These are phyloP conservation scores for Bryconaethiops microstoma DNA, from an alignment of 2,797 vertebrate species.

Conservation along the genomic window DNA sequence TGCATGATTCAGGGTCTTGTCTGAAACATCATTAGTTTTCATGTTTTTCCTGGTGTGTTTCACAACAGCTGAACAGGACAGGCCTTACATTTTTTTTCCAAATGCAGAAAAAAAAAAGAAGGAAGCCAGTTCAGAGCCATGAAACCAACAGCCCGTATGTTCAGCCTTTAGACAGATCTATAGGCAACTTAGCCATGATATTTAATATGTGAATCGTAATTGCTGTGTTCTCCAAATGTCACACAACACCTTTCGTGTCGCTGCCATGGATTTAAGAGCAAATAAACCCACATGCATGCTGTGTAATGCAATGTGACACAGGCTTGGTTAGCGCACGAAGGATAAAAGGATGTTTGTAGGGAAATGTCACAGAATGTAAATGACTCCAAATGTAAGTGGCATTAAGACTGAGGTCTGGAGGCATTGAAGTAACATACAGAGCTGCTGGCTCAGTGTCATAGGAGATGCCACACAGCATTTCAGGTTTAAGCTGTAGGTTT, in stretches of 20 bases:
- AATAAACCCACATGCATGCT: constrained; percentile 2
- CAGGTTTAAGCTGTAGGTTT: constrained; percentile 5
- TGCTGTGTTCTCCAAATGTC: constrained; percentile 30
- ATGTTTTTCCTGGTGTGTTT: constrained; percentile 24
- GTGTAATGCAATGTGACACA: constrained; percentile 8
- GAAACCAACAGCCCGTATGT: constrained; percentile 29
- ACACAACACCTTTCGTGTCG: constrained; percentile 24
- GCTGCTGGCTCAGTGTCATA: neutral
- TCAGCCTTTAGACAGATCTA: constrained; percentile 25
- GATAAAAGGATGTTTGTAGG: constrained; percentile 22
- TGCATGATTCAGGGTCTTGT: constrained; percentile 35
- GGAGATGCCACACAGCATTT: constrained; percentile 3
- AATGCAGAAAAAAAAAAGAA: neutral
- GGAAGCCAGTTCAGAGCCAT: constrained; percentile 3
- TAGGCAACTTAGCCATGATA: constrained; percentile 15
- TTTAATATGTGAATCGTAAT: constrained; percentile 5
- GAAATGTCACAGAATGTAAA: constrained; percentile 42
- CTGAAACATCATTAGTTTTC: constrained; percentile 10
- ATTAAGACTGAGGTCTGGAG: neutral
- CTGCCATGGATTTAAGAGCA: constrained; percentile 14
- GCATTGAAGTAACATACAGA: neutral
- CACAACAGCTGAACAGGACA: constrained; percentile 26
- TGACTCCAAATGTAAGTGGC: constrained; percentile 12
- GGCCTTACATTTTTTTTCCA: neutral
- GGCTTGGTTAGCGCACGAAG: constrained; percentile 4